Conservation (phyloP, 1,140 invertebrate species). For the Conopomorpha cramerella region DNA sequence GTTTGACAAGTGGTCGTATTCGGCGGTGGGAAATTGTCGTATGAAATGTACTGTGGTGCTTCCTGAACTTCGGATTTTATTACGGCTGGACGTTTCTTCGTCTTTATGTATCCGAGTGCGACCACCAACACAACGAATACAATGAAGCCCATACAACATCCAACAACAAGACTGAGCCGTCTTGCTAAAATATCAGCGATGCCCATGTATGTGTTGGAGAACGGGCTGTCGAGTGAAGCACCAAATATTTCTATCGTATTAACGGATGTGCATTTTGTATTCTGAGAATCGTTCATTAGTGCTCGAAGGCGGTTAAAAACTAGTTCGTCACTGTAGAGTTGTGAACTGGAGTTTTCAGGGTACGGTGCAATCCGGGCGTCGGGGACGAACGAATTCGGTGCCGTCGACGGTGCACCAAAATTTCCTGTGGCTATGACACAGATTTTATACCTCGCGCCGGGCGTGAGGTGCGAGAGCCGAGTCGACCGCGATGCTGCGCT, state of each 20-base stretch:
- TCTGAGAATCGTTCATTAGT: conserved; percentile 72
- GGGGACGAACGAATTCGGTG: conserved; percentile 31
- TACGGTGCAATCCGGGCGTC: conserved; percentile 56
- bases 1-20: conserved; percentile 36
- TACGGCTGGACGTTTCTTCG: conserved; percentile 79
- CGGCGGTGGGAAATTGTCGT: conserved; percentile 44
- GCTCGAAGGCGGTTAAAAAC: conserved; percentile 60
- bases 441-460: conserved; percentile 80
- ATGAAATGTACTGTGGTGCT: conserved; percentile 62
- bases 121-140: conserved; percentile 83
- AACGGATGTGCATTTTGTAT: conserved; percentile 76
- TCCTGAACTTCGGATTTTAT: conserved; percentile 70
- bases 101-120: conserved; percentile 81
- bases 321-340: conserved; percentile 55
- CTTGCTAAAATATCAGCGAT: conserved; percentile 74
- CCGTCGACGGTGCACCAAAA: conserved; percentile 63
- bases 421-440: conserved; percentile 80
- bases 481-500: conserved; percentile 71
- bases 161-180: conserved; percentile 80
- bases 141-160: conserved; percentile 82
- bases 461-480: conserved; percentile 71
- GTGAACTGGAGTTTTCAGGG: conserved; percentile 48
- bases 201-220: conserved; percentile 68
- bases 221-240: conserved; percentile 65
- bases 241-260: conserved; percentile 74